phyloP scores from a whole-genome alignment of 2,888 invertebrate species.

The Diloba caeruleocephala region DNA sequence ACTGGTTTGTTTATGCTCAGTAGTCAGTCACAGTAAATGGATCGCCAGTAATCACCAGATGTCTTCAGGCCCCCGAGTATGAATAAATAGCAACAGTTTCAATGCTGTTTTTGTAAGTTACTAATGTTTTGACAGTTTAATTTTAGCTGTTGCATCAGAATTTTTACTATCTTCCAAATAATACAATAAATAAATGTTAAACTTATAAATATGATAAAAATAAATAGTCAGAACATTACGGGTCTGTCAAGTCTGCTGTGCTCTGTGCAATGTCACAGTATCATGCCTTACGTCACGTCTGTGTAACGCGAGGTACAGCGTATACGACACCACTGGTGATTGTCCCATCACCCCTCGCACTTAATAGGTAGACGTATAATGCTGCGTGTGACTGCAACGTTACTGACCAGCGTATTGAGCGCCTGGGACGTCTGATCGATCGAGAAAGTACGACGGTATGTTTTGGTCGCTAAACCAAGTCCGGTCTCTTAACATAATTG shows the following conservation, averaged over 20 bases:
- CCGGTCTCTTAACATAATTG: constrained; percentile 80
- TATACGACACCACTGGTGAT: constrained; percentile 51
- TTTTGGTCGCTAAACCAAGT: constrained; percentile 67
- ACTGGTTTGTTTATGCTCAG: constrained; percentile 52
- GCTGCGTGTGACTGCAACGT: constrained; percentile 45
- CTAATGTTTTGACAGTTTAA: constrained; percentile 63
- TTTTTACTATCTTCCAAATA: constrained; percentile 4
- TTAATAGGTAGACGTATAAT: constrained; percentile 63
- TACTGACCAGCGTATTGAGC: constrained; percentile 54
- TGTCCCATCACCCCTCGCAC: constrained; percentile 51
- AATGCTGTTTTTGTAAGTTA: constrained; percentile 65
- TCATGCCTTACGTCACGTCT: constrained; percentile 20
- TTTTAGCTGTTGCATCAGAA: constrained; percentile 24
- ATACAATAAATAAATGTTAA: no score
- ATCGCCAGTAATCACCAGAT: constrained; percentile 55
- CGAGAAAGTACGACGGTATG: constrained; percentile 80
- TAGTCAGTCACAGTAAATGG: constrained; percentile 49
- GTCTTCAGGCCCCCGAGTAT: constrained; percentile 47
- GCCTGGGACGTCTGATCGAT: constrained; percentile 71
- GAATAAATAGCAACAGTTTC: constrained; percentile 34
- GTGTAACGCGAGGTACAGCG: constrained; percentile 42
- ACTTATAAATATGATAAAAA: no score
- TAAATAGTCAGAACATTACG: constrained; percentile 56
- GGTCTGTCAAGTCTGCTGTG: no score
- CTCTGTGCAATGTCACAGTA: constrained; percentile 37